Evolutionary conservation across 2,113 vertebrate genomes (phyloP).

Genomic region (Eonycteris spelaea): DNA sequence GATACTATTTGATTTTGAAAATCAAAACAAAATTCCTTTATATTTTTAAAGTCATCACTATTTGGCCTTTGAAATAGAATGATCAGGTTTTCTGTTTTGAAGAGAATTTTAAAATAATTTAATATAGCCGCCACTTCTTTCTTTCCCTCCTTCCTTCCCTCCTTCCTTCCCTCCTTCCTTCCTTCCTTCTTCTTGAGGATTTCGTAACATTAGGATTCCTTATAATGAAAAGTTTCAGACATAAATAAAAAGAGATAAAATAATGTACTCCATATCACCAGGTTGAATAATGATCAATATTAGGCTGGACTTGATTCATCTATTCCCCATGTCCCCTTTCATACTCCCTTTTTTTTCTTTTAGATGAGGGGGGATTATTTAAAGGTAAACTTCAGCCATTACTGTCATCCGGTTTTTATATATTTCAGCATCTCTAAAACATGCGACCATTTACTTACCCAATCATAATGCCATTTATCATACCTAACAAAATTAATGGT

Average conservation of each 20-base stretch:
- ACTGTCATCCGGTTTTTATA: not conserved
- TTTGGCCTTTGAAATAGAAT: not conserved
- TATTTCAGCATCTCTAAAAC: slow-evolving; percentile 5
- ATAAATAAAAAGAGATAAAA: not conserved
- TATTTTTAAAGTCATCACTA: not conserved
- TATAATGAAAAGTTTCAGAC: not conserved
- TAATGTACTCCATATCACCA: not conserved
- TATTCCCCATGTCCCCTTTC: not conserved
- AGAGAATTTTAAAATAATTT: not conserved
- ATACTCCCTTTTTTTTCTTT: not conserved
- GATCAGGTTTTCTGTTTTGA: not conserved
- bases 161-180: not conserved
- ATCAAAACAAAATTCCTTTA: not conserved
- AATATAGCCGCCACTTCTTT: not conserved
- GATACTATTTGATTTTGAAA: slow-evolving; percentile 1
- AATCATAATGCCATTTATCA: not conserved
- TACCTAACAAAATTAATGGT: not conserved
- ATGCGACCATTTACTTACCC: not conserved
- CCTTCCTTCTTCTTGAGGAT: not conserved
- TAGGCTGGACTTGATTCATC: not conserved
- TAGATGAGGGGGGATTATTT: not conserved
- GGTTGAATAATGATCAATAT: not conserved
- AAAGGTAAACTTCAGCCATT: not conserved
- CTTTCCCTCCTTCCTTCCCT: too few species aligned
- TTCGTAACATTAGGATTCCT: not conserved